Base-by-base conservation (phyloP, 64 coral and sea anemone species). In the Montipora capricornis region DNA sequence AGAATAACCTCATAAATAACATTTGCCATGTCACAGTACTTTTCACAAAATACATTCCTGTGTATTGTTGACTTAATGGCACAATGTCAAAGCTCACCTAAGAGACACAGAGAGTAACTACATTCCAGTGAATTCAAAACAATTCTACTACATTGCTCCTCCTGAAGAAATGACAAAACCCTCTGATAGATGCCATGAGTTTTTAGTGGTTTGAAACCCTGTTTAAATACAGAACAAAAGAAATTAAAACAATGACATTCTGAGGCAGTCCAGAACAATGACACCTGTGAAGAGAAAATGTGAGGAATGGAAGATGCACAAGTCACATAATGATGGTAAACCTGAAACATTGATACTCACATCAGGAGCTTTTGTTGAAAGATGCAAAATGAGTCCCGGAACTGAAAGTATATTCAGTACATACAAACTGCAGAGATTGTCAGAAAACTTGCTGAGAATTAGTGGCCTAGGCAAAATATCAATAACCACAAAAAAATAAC, bases 401-500 rank as follows among this genome's bases (percentile, higher is more conserved):
- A 99, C 87, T 68, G 92, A 99, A 19, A 99, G 87, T 47, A 99
- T 95, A 20, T 99, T 99, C 12, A 99, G 75, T 71, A 96, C 80
- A 75, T 96, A 99, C 44, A 99, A 75, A 78, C 92, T 99, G 20
- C 89, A 89, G n/a, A 96, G 70, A 57, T 99, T 99, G 48, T 96
- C 95, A 49, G 95, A 96, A 51, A 94, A 89, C 19, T 94, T 90
- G 60, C 95, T 94, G 16, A 94, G 78, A 4, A 94, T 60, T n/a
- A 96, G n/a, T 11, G 95, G 91, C 66, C 97, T 99, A 6, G 87
- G 15, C 8, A 14, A 14, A 11, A 64, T 64, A 14, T 2, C 52
- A 7, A 55, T 55, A 7, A 55, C 52, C 52, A 55, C 52, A 55
- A 55, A 55, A 55, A 55, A 55, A 55, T 55, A 55, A 55, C 10